Conservation (phyloP, 1,140 invertebrate species). For the Hydropsyche tenuis region DNA sequence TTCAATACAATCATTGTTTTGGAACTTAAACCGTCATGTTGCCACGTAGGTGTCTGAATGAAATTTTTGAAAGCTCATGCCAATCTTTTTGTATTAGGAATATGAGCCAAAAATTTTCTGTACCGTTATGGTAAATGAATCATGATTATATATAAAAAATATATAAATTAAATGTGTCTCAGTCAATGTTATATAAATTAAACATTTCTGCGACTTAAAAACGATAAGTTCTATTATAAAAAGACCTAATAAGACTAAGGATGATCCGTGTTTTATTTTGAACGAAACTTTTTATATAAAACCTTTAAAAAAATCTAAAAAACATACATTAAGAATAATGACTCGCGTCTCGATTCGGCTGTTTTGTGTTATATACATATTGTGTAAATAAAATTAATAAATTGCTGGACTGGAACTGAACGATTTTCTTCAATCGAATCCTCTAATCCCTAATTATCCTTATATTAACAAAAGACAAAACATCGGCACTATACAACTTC, state of each 20-base stretch:
- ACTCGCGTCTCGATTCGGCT: constrained; percentile 26
- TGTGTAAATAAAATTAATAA: constrained; percentile 45
- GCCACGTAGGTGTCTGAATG: too few relatives aligned
- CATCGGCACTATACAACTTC: not conserved
- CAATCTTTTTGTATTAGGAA: too few relatives aligned
- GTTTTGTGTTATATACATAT: constrained; percentile 47
- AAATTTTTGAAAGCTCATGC: too few relatives aligned
- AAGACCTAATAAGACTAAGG: constrained; percentile 20
- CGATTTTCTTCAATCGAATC: constrained; percentile 15
- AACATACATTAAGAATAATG: not conserved
- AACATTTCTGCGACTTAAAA: too few relatives aligned
- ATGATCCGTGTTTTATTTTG: constrained; percentile 15
- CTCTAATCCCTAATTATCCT: not conserved
- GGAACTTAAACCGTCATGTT: too few relatives aligned
- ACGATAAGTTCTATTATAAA: too few relatives aligned
- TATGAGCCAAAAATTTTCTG: too few relatives aligned
- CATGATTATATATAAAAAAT: too few relatives aligned
- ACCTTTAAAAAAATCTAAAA: not conserved
- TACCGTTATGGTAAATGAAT: too few relatives aligned
- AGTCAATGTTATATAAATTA: too few relatives aligned
- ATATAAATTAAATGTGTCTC: too few relatives aligned
- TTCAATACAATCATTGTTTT: too few relatives aligned
- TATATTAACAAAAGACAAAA: not conserved
- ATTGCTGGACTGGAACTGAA: constrained; percentile 41
- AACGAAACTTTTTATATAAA: constrained; percentile 19